Base-by-base conservation (phyloP, 53 echinoderm and acorn worm genomes). In the Luidia sarsii region DNA sequence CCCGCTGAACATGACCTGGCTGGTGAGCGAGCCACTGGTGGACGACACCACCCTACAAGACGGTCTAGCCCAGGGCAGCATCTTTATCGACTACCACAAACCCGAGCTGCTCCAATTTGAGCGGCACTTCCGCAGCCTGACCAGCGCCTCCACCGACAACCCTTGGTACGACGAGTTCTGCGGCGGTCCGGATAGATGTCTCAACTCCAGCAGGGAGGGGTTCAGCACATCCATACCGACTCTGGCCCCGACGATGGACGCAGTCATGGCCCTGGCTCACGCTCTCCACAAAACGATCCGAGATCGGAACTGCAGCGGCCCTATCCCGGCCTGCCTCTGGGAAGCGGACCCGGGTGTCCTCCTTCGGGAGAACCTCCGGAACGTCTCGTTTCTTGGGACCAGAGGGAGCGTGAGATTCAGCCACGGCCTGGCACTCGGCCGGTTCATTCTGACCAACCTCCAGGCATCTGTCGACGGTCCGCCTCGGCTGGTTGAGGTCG, bases 131-230 rank as follows among this genome's bases (percentile, higher is more conserved):
- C 64, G 52, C n/a, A 66, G 49, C 33, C 24, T 81, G 67, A 2
- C 34, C 19, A 37, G 19, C 6, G 54, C 35, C 4, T 39, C 7
- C 18, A 33, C 28, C 10, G 39, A 63, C 0, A 89, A 89, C 50
- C 89, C 89, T 1, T 89, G 89, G 89, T 84, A 68, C 49, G 35
- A 48, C 25, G 79, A 77, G 32, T 84, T 67, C 45, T 72, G 73
- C 56, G 56, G 38, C 2, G 73, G 38, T 25, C 9, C 52, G 10
- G 57, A 54, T 24, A 39, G 1, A 53, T 72, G 73, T 30, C 49
- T 31, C 3, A 25, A 61, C 18, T 50, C 64, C 5, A 81, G 62
- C 48, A 31, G 36, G 21, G 51, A 64, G 15, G 81, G 87, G 1
- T 87, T 87, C 65, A 87, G 87, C 45, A 72, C 54, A 39, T 52